Evolutionary conservation across 2,113 vertebrate genomes (phyloP), one percentile per base, ranked within the genome.

Genomic region (Siniperca chuatsi): DNA sequence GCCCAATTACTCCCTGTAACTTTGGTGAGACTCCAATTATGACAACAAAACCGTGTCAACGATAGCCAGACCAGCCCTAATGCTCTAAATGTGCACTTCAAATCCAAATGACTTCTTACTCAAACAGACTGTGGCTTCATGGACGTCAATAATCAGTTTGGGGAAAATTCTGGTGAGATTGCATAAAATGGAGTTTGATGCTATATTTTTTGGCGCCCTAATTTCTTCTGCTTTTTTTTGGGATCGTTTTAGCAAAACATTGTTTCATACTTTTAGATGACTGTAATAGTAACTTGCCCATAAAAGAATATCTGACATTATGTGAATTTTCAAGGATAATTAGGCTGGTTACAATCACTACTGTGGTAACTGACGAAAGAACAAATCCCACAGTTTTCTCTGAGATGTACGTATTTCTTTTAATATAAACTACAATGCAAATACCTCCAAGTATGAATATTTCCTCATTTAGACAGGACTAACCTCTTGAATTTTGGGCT

Each of bases 1-100:
- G 86, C 84, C 81, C 91, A 92, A 88, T 95, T 91, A 93, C 92
- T 77, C 61, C 67, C 69, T 78, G 87, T 89, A 94, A 94, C 90
- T 93, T 92, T 92, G 75, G 65, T 6, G 62, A 87, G 87, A 87
- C 90, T 89, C 87, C 90, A 93, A 89, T 93, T 92, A 92, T 86
- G 90, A 73, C 90, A 81, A 88, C 86, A 89, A 83, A 82, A 71
- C 81, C 44, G 57, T 87, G 92, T 87, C 71, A 92, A 82, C 84
- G 88, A 94, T 90, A 91, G 89, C 85, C 79, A 75, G 81, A 81
- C 61, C 81, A 79, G 74, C 65, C 35, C 40, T 72, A 37, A 20
- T 29, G 77, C 67, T 64, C 58, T 4, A 62, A 85, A 75, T 50
- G 46, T 44, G 82, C 82, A n/a, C 61, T n/a, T 74, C 60, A 54